Evolutionary conservation across 1,140 invertebrate species (phyloP).

Genomic region (Augochlora pura): DNA sequence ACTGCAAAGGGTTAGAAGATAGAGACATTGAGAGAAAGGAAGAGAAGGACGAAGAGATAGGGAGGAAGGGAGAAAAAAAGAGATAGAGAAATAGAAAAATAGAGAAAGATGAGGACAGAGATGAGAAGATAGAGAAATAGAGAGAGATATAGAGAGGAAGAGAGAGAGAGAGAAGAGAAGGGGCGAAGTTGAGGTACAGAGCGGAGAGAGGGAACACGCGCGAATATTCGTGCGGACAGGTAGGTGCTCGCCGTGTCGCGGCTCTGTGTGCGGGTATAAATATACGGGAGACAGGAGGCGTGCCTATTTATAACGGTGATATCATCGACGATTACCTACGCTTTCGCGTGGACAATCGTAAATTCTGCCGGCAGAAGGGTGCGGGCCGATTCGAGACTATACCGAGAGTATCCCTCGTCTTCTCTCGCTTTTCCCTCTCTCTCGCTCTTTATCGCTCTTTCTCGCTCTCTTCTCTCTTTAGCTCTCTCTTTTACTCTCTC

Average conservation of each 20-base stretch:
- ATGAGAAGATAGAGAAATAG: too few relatives aligned
- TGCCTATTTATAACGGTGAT: conserved; percentile 79
- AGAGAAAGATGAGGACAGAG: conserved; percentile 19
- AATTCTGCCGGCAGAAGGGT: conserved; percentile 70
- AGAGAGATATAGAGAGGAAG: too few relatives aligned
- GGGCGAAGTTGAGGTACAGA: background rate
- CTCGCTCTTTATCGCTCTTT: background rate
- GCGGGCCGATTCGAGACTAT: conserved; percentile 60
- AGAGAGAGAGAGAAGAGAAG: too few relatives aligned
- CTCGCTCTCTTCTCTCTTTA: conserved; percentile 10
- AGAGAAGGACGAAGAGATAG: too few relatives aligned
- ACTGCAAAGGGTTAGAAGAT: too few relatives aligned
- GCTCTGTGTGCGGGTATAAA: conserved; percentile 43
- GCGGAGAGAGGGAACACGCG: background rate
- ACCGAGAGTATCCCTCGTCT: conserved; percentile 39
- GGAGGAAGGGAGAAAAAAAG: too few relatives aligned
- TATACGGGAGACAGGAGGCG: conserved; percentile 70
- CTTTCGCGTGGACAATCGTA: conserved; percentile 77
- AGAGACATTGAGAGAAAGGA: conserved; percentile 11
- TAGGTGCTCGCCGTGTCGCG: conserved; percentile 47
- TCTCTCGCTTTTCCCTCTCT: background rate
- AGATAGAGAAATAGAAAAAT: too few relatives aligned
- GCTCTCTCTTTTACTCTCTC: conserved; percentile 4
- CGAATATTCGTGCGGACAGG: conserved; percentile 54
- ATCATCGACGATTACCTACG: conserved; percentile 79